A percentile compares a stretch with the other conserved stretches of the same genome.
Evolutionary conservation across 2,113 vertebrate genomes (phyloP).

Genomic region (Barbus barbus): DNA sequence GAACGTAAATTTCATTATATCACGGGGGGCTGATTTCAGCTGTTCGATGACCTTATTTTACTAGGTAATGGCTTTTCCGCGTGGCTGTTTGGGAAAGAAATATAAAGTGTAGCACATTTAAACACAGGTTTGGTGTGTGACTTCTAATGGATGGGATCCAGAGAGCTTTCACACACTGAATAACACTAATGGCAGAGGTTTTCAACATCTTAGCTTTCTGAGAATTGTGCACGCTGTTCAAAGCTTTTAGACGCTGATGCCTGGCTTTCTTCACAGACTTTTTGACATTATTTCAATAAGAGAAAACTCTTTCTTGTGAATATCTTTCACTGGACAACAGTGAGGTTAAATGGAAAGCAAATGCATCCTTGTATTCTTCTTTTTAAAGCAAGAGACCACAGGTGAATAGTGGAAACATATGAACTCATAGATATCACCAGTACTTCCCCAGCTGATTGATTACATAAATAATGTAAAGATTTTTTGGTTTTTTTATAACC

Average conservation of each 20-base stretch:
- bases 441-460: too few species aligned
- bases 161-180: slow-evolving; percentile 26
- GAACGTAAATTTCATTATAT: not conserved
- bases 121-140: not conserved
- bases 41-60: slow-evolving; percentile 3
- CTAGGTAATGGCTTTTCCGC: not conserved
- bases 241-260: not conserved
- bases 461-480: too few species aligned
- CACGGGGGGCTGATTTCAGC: not conserved
- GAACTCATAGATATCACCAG: too few species aligned
- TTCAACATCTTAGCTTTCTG: not conserved
- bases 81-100: not conserved
- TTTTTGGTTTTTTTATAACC: too few species aligned
- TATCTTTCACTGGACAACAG: not conserved
- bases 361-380: not conserved
- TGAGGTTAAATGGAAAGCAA: not conserved
- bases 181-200: not conserved
- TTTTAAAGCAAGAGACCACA: not conserved
- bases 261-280: not conserved
- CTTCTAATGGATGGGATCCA: slow-evolving; percentile 9
- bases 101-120: slow-evolving; percentile 22
- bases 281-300: not conserved
- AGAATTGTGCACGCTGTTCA: not conserved
- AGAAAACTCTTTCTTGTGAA: not conserved
- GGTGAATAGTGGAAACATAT: not conserved